Base-by-base conservation (phyloP, 2,113 vertebrate species). In the Neoarius graeffei region DNA sequence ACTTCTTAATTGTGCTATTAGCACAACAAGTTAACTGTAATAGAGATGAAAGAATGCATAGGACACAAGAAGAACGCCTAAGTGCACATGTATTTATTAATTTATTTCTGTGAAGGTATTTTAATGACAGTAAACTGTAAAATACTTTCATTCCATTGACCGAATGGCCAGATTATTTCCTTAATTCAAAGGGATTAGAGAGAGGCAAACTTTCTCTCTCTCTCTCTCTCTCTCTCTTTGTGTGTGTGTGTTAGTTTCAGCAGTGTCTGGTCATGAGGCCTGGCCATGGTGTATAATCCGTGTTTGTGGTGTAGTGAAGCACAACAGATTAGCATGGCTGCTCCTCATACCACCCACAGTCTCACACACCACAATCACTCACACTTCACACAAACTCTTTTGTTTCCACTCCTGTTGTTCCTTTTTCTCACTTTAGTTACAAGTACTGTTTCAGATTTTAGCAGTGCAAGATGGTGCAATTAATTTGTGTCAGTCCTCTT, bases 281-380 rank as follows among this genome's bases (percentile, higher is more conserved):
- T 95, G 96, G 95, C 96, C 96, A 94, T 95, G 95, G 95, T 97
- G 93, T 96, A 94, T 97, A 96, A 97, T 96, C 97, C 96, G 96
- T 96, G 95, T 97, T 97, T 96, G 95, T 94, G 95, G 93, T 96
- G 96, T 96, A 96, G 95, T 94, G 95, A 96, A 95, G 96, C 95
- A 96, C 96, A 97, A 94, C 96, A 96, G 96, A 97, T 97, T 97
- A 97, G 96, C 95, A 96, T 96, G 95, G 94, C 95, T 95, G 95
- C 96, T 95, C 95, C 95, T 95, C 95, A 95, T 96, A 95, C 96
- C 96, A 96, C 95, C 91, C 92, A 92, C 89, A 89, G 88, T 77
- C 86, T 50, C 64, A 77, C 83, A 82, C 89, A 89, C 87, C 92
- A 92, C 89, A 89, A 85, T 64, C 83, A 73, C 71, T 77, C 66